phyloP scores from a whole-genome alignment of 2,113 vertebrate species.

The Caretta caretta region DNA sequence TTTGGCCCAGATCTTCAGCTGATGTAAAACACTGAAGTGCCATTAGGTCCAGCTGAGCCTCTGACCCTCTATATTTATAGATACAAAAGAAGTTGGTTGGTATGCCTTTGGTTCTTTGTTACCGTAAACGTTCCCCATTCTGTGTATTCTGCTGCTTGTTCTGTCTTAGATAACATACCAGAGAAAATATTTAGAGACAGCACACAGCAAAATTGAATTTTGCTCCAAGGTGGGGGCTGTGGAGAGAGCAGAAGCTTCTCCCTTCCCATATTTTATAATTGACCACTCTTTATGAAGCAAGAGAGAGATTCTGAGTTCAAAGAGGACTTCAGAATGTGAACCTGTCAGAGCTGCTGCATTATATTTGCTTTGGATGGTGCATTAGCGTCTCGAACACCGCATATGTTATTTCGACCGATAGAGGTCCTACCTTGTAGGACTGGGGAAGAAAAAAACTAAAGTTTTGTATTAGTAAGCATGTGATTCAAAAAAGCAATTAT shows the following conservation, averaged over 20 bases:
- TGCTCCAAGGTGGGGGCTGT: neutral
- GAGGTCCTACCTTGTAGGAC: constrained; percentile 45
- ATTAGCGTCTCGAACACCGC: constrained; percentile 37
- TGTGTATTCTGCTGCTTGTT: constrained; percentile 38
- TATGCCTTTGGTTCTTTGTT: neutral
- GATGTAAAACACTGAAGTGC: constrained; percentile 14
- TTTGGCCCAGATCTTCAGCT: constrained; percentile 4
- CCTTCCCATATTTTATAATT: constrained; percentile 26
- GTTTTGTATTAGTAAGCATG: constrained; percentile 58
- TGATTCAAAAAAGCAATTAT: constrained; percentile 54
- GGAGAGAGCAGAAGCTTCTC: neutral
- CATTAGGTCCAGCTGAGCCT: constrained; percentile 32
- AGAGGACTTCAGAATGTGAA: constrained; percentile 62
- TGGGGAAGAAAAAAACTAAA: neutral
- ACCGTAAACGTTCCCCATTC: neutral
- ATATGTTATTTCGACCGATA: constrained; percentile 38
- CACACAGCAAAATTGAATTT: neutral
- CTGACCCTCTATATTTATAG: neutral
- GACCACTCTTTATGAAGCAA: constrained; percentile 12
- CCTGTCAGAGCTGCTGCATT: constrained; percentile 29
- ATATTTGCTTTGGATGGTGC: constrained; percentile 41
- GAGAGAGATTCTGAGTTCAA: constrained; percentile 35
- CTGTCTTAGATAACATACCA: constrained; percentile 4
- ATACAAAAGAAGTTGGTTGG: constrained; percentile 27
- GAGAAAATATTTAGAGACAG: constrained; percentile 32